Base-by-base conservation (phyloP, 2,888 invertebrate genomes). In the Yponomeuta sedellus region DNA sequence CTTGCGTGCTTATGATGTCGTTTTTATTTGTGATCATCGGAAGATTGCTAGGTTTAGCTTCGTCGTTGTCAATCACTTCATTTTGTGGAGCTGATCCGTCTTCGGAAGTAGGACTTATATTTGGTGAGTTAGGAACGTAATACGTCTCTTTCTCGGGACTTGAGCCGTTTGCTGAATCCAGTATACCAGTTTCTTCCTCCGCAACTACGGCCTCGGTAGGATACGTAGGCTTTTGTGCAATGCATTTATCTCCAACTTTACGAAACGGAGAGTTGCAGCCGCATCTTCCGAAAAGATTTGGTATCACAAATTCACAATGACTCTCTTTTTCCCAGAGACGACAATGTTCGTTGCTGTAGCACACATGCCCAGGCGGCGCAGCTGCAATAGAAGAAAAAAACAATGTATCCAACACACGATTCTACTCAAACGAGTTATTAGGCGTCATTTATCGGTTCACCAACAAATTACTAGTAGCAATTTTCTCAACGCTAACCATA, bases 301-400 rank as follows among this genome's bases (percentile, higher is more conserved):
- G 96, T 72, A 98, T 97, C 65, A 97, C 93, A 81, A 96, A 97
- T 83, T 97, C 97, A 77, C 97, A 98, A 77, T 96, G 96, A 70
- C 96, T 96, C 78, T 96, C 94, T 69, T 92, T 93, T 74, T 96
- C 96, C 93, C 95, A 96, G 76, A 97, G 92, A 69, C 94, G 94
- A 81, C 97, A 98, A 82, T 97, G 97, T 69, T 95, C 95, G 81
- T 97, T 96, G 78, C 96, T 97, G 86, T 97, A 97, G 82, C 97
- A 98, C 57, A 97, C 96, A 74, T 96, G 95, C 67, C 97, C 96
- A 44, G 96, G 94, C 77, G 94, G 94, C 22, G 97, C 96, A 74
- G 97, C 97, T 97, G 92, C n/a, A 92, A 90, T 67, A 75, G 74
- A 65, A 66, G 11, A 65, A 25, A 66, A 57, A 28, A 52, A 61